These are phyloP conservation scores for Ataeniobius toweri DNA, from an alignment of 2,797 vertebrate genomes.

Conservation along the genomic window DNA sequence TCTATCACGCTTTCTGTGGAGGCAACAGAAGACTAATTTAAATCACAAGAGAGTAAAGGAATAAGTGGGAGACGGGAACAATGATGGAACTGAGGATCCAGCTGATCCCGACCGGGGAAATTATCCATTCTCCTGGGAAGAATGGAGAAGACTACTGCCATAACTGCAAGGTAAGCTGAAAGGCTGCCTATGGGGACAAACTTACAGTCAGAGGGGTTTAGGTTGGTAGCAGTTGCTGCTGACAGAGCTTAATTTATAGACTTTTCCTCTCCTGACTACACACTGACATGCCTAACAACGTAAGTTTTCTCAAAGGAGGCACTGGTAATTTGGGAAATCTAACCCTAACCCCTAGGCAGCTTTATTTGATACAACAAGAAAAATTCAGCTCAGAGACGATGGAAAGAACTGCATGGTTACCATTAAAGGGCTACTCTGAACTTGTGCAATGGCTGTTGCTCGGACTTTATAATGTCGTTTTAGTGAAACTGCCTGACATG, in stretches of 20 bases:
- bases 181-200: slow-evolving; percentile 14
- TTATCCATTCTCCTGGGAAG: slow-evolving; percentile 80
- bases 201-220: background rate
- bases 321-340: background rate
- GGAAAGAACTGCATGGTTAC: too few relatives aligned
- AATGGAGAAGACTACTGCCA: slow-evolving; percentile 82
- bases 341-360: background rate
- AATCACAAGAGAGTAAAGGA: background rate
- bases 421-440: background rate
- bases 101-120: slow-evolving; percentile 83
- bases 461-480: background rate
- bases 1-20: slow-evolving; percentile 7
- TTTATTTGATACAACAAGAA: too few relatives aligned
- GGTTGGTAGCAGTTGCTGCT: background rate
- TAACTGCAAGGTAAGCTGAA: slow-evolving; percentile 77
- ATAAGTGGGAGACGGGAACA: slow-evolving; percentile 9
- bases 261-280: background rate
- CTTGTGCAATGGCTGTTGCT: background rate
- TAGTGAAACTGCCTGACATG: background rate
- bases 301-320: background rate
- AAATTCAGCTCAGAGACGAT: background rate
- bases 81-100: slow-evolving; percentile 86
- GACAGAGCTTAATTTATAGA: background rate
- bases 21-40: slow-evolving; percentile 6
- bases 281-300: background rate